Evolutionary conservation across 1,140 invertebrate genomes (phyloP), one percentile per base, ranked within the genome.

Genomic region (Drosophila neocordata): DNA sequence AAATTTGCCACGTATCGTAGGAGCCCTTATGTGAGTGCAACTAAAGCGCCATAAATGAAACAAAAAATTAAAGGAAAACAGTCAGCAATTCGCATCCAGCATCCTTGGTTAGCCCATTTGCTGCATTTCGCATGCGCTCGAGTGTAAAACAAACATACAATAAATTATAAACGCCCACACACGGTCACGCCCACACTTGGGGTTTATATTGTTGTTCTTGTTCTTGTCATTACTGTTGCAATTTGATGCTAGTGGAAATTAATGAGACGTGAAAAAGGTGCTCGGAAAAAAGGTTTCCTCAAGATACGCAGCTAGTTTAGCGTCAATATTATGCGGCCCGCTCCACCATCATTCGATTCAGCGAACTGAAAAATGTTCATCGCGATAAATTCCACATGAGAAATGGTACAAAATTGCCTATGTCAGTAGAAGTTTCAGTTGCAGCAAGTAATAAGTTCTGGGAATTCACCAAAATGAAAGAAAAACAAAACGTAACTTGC

Each of bases 141-240:
- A 88, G 78, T 83, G 83, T 65, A 73, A 88, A 70, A 73, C 73
- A 79, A 88, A 88, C 83, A 82, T 82, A 88, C 66, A 87, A 82
- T 87, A 82, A 87, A 79, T 87, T 82, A 82, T 79, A 87, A 82
- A 63, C 70, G 51, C 60, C 57, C 51, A 52, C 79, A 24, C 31
- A 48, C 13, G 37, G 34, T 24, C 58, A 61, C 52, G 34, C 55
- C 24, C 63, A 44, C 59, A 53, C 58, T 55, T 27, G 35, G 37
- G 12, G 1, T 6, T 31, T 22, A 53, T 44, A 34, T 41, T 52
- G 52, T 31, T 41, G n/a, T 27, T 65, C 15, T 38, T 56, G 58
- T 53, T 18, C 38, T 12, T 35, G 35, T 20, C 48, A n/a, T 53
- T 67, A 55, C 59, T 67, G 53, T 48, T 65, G 68, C 53, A 79